phyloP scores from a whole-genome alignment of 64 coral and sea anemone genomes.

The Pachyseris speciosa region DNA sequence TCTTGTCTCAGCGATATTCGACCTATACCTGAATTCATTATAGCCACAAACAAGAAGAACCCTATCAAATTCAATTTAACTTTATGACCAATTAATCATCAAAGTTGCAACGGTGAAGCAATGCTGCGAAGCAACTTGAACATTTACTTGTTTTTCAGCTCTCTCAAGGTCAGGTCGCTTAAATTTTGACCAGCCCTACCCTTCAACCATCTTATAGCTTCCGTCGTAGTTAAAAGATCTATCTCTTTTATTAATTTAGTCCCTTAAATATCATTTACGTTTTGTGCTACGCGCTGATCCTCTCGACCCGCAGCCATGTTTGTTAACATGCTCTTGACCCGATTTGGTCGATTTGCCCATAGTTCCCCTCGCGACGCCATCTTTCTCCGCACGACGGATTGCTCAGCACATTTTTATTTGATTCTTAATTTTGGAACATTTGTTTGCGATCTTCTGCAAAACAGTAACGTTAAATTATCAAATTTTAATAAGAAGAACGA shows the following conservation, averaged over 20 bases:
- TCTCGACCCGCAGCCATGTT: no score
- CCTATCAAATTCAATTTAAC: neutral
- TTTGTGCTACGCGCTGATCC: neutral
- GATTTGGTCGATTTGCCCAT: neutral
- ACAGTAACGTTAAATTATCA: no score
- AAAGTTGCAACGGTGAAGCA: neutral
- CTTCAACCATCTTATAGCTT: no score
- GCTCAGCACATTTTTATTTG: no score
- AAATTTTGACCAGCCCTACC: neutral
- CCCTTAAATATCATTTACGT: neutral
- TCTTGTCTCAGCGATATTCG: slow-evolving; percentile 1
- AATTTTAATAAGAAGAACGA: no score
- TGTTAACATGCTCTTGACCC: neutral
- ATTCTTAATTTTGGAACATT: no score
- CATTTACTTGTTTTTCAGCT: neutral
- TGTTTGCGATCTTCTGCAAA: no score
- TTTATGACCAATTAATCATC: neutral
- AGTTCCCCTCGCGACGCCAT: neutral
- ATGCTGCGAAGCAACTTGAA: neutral
- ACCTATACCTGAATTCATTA: slow-evolving; percentile 1
- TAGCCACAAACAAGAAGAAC: neutral
- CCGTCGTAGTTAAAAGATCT: no score
- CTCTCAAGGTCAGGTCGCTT: neutral
- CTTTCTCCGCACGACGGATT: neutral
- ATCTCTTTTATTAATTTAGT: neutral